Evolutionary conservation across 2,113 vertebrate species (phyloP), one percentile per base, ranked within the genome.

Genomic region (Oryzias woworae): DNA sequence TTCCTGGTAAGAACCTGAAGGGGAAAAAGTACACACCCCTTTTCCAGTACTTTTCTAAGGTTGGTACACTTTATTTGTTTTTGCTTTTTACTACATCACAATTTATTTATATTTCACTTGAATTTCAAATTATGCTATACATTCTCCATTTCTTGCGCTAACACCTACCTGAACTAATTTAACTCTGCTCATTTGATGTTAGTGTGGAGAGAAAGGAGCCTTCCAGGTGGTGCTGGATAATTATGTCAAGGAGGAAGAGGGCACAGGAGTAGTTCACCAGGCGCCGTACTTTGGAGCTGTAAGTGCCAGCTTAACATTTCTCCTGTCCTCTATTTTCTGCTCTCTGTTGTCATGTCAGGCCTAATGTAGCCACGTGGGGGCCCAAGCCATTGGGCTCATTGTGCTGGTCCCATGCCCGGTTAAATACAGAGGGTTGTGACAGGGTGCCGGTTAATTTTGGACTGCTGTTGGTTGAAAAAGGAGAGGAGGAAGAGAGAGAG

Each of bases 211-310:
- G 53, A 90, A 51, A 1, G 97, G 96, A 52, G 97, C 97, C 2
- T 99, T 98, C 88, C 86, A 91, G 14, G 94, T 99, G 53, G 75
- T 98, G 31, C 81, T 80, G 1, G 97, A 98, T 87, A 92, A 84
- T 81, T 98, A 98, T 0, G 97, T 98, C 77, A 95, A 91, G 68
- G 96, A 96, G 73, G 97, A 99, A 61, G 96, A 98, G 66, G 96
- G 97, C 58, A 98, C 97, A 0, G 97, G 97, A 17, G 92, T 98
- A 15, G 96, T 98, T 28, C 97, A 98, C 84, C 97, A 98, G 88
- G 96, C 97, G 14, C 97, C 97, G 1, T 98, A 98, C 86, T 99
- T 99, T 66, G 97, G 97, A 84, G 95, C 95, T 86, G 96, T 99
- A 85, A 96, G 97, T 96, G 63, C n/a, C 8, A 4, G 15, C 3